Evolutionary conservation across 2,113 vertebrate genomes (phyloP), one percentile per base, ranked within the genome.

Genomic region (Indicator maculatus): DNA sequence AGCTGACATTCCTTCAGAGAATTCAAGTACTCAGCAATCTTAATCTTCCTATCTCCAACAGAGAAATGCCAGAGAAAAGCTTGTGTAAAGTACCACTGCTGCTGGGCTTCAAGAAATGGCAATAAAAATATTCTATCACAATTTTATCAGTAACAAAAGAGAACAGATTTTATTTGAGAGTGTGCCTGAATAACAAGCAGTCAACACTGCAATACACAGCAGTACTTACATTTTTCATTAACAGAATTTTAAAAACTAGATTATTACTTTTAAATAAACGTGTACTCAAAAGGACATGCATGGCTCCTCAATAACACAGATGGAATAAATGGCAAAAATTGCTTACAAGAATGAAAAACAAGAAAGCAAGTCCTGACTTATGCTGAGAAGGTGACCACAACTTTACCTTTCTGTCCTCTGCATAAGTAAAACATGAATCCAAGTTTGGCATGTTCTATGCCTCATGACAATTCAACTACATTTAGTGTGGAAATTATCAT

Each of bases 401-500:
- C 45, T 90, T n/a, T n/a, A 30, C 31, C 45, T 82, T 47, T 36
- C 36, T 75, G 45, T 73, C 70, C 38, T 80, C 71, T 85, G 39
- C 20, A 19, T 4, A 38, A 58, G 44, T 14, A 79, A 70, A 7
- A 36, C 12, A 10, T 4, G 72, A 92, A 95, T 74, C 59, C 10
- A 61, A 75, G 41, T 89, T 55, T 86, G 78, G 67, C n/a, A 58
- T 75, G 52, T 76, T 85, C 66, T 80, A 14, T 75, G 70, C 61
- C 77, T 89, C 86, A 63, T 76, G 73, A 95, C 86, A 92, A 96
- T 93, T 93, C 82, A 83, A 84, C 65, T 88, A 94, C 47, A 67
- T 67, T 86, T 91, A 65, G 41, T 21, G n/a, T 44, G 52, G 36
- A 91, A 96, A 95, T 95, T 75, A 92, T 56, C 88, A 89, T 77